Evolutionary conservation across 2,797 vertebrate species (phyloP).

Genomic region (Sternotherus odoratus): DNA sequence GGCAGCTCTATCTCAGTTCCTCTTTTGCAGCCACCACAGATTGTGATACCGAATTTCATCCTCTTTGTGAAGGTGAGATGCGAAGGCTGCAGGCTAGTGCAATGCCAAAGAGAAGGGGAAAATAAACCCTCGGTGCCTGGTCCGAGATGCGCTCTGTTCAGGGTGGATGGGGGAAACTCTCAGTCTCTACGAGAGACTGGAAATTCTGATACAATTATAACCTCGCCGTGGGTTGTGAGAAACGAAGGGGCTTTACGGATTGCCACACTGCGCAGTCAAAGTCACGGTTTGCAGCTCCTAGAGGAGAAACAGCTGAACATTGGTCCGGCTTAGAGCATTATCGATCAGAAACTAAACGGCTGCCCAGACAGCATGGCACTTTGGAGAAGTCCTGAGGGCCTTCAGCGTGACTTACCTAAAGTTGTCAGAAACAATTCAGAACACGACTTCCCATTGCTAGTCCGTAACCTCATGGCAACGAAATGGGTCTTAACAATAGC

Average conservation of each 20-base stretch:
- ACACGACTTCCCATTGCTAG: background rate
- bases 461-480: background rate
- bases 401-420: background rate
- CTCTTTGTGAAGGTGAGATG: rapidly evolving
- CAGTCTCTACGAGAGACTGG: background rate
- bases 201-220: constrained; percentile 72
- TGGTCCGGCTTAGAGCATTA: background rate
- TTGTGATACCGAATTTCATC: rapidly evolving
- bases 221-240: constrained; percentile 58
- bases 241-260: constrained; percentile 61
- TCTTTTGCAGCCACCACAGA: background rate
- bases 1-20: background rate
- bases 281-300: constrained; percentile 7
- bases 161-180: constrained; percentile 63
- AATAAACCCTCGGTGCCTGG: background rate
- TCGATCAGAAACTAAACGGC: rapidly evolving
- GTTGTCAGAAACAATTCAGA: background rate
- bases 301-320: background rate
- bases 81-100: background rate
- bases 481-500: rapidly evolving
- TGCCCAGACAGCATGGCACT: background rate
- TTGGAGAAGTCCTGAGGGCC: background rate
- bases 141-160: background rate
- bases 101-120: background rate
- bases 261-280: background rate